Base-by-base conservation (phyloP, 2,888 invertebrate species). In the Archips crataeganus region DNA sequence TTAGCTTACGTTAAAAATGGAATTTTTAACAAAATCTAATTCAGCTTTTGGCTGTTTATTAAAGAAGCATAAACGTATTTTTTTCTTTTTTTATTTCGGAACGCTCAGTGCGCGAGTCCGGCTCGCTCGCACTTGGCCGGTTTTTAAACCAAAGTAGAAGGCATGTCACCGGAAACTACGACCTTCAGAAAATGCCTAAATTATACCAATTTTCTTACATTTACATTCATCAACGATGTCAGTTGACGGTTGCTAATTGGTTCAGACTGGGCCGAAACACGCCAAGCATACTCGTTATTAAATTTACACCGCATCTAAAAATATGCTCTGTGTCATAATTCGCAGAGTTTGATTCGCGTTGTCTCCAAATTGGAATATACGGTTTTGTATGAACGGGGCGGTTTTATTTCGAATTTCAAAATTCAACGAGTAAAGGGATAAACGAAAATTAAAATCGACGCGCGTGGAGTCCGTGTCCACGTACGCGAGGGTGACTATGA, bases 371-470 rank as follows among this genome's bases (percentile, higher is more conserved):
- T 10, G 10, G 57, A 32, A 57, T 3, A 11, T 57, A 11, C 32
- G 32, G 11, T 32, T 2, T 57, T 57, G 23, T 10, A 1, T 11
- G 32, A 11, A 4, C 2, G 11, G 8, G 32, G 11, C 11, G 3
- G 57, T 57, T 10, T 57, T 39, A 39, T 39, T 61, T 61, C 39
- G 61, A 39, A 61, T 61, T 61, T 61, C 61, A 61, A 61, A 61
- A 61, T 39, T 61, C 61, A 61, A 39, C 3, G 47, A 47, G 69
- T 63, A 64, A 64, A 59, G 64, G 63, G 51, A 42, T 49, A 59
- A 60, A 60, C 64, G 64, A 47, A 59, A 57, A 71, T 75, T 71
- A 68, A 75, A 71, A 51, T 64, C 68, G 71, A 71, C 75, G 62
- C 75, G 62, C 62, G 51, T 63, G 61, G 47, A 47, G 49, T 15